Evolutionary conservation across 2,888 invertebrate genomes (phyloP).

Genomic region (Blastobasis lacticolella): DNA sequence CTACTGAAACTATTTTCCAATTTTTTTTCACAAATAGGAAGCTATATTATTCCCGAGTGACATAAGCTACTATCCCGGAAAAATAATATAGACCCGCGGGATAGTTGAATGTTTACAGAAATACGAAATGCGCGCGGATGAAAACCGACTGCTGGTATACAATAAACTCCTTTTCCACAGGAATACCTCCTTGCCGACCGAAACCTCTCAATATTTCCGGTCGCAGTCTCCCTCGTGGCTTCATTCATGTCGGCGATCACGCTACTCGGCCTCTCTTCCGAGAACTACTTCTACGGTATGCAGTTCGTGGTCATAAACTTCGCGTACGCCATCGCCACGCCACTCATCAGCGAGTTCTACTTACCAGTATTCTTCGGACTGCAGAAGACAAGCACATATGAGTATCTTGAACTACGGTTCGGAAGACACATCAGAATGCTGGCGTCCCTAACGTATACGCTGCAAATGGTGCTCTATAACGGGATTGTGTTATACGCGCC

Average conservation of each 20-base stretch:
- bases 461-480: slow-evolving; percentile 93
- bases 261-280: slow-evolving; percentile 89
- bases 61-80: no score
- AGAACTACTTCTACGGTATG: slow-evolving; percentile 88
- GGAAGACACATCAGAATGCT: slow-evolving; percentile 82
- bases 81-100: no score
- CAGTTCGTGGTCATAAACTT: slow-evolving; percentile 86
- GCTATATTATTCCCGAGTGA: no score
- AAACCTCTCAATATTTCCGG: slow-evolving; percentile 85
- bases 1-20: no score
- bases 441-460: slow-evolving; percentile 88
- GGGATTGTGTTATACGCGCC: slow-evolving; percentile 96
- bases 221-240: slow-evolving; percentile 93
- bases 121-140: no score
- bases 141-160: no score
- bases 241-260: slow-evolving; percentile 95
- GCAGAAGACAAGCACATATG: slow-evolving; percentile 90
- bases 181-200: slow-evolving; percentile 89
- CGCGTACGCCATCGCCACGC: slow-evolving; percentile 83
- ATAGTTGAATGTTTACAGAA: no score
- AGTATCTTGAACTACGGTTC: slow-evolving; percentile 93
- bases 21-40: no score
- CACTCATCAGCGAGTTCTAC: slow-evolving; percentile 83
- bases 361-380: slow-evolving; percentile 90
- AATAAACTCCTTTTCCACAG: slow-evolving; percentile 45